Evolutionary conservation across 2,888 invertebrate genomes (phyloP).

Genomic region (Rhopalosiphum nymphaeae): DNA sequence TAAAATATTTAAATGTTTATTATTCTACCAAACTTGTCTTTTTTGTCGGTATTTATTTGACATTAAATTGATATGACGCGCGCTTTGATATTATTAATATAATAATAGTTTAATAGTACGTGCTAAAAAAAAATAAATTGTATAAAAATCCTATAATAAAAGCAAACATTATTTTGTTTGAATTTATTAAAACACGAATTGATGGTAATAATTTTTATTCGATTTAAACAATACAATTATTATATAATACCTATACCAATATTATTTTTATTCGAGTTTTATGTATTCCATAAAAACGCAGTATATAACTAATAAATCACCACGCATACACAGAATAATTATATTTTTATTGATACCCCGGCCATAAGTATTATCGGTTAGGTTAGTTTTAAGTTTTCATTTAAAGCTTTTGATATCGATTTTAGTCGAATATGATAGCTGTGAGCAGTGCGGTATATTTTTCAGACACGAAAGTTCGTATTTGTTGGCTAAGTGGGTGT

Average conservation of each 20-base stretch:
- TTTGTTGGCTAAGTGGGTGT: background rate
- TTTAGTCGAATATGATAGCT: background rate
- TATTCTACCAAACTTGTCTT: background rate
- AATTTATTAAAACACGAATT: background rate
- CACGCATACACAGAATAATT: background rate
- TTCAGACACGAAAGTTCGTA: background rate
- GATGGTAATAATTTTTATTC: background rate
- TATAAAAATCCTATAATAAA: background rate
- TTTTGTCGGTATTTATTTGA: background rate
- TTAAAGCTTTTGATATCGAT: conserved; percentile 9
- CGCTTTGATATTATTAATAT: background rate
- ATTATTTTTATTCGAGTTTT: background rate
- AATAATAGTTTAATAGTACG: background rate
- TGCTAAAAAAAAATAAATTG: background rate
- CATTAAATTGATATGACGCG: background rate
- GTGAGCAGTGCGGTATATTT: background rate
- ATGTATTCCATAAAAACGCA: background rate
- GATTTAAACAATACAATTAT: background rate
- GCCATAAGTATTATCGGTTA: background rate
- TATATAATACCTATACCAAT: background rate
- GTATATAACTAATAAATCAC: background rate
- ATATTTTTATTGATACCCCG: background rate
- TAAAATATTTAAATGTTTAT: background rate
- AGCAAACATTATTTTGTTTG: background rate
- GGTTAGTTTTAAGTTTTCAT: background rate